Evolutionary conservation across 1,140 invertebrate genomes (phyloP), one percentile per base, ranked within the genome.

Genomic region (Stegodyphus mimosarum): DNA sequence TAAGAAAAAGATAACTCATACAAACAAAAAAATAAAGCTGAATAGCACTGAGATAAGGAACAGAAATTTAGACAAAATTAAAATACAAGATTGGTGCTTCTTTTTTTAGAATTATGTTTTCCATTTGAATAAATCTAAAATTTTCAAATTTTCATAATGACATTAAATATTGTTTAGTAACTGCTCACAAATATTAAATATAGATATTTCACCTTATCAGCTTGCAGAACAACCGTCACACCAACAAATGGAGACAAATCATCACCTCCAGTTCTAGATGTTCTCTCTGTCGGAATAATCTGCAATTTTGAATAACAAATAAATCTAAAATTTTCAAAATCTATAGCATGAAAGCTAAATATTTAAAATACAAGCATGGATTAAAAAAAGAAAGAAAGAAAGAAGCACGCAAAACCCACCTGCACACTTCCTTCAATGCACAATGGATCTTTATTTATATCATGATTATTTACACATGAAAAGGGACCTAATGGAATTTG

Each of bases 401-500:
- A 60, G 5, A 1, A 60, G 55, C 55, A 67, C 0, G 7, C 17
- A 18, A 17, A 18, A 33, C 55, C 64, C 71, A 86, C 83, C n/a
- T 78, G 83, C 17, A 86, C 83, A 78, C 83, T 86, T 63, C 83
- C 74, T 72, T 86, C 83, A 49, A 86, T 86, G 63, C 83, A 77
- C 13, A 86, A 72, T 15, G 83, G 83, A 50, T 86, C 83, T 63
- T 78, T 50, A 77, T 86, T 72, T 86, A 72, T 51, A 73, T 86
- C 52, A 72, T 70, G 73, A 13, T n/a, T 70, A 71, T 86, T 77
- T 18, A 86, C 74, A 72, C 66, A 77, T 17, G 83, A 77, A 10
- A 86, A 52, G 15, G 67, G 74, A 48, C 53, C 67, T 52, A 86
- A 78, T 18, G 85, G 85, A 71, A 91, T 88, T 51, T 90, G 89